Percentiles rank a stretch among this genome's conserved stretches.
Conservation (phyloP, 2,113 vertebrate genomes). For the Petroica traversi region DNA sequence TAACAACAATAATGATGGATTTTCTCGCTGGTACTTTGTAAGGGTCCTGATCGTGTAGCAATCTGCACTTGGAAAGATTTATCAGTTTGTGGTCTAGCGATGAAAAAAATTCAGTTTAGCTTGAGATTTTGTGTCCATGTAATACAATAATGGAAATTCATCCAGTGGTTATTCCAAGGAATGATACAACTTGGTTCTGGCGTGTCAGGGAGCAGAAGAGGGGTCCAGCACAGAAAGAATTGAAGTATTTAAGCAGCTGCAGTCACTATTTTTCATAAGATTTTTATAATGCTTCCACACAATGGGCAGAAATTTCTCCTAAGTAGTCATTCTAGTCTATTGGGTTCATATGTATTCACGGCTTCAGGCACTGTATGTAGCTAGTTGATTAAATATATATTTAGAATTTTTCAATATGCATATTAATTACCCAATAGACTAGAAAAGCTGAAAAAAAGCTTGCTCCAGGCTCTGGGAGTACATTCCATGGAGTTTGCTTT, state of each 20-base stretch:
- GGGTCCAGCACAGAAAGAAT: background rate
- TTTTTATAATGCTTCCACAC: constrained; percentile 36
- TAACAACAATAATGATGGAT: background rate
- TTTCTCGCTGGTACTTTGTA: background rate
- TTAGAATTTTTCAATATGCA: background rate
- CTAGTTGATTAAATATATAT: constrained; percentile 60
- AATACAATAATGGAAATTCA: background rate
- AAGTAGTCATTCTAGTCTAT: constrained; percentile 54
- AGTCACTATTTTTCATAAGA: background rate
- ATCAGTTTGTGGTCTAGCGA: background rate
- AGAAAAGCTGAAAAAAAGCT: background rate
- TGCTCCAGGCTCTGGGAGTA: background rate
- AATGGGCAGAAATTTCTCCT: constrained; percentile 58
- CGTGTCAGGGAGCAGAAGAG: background rate
- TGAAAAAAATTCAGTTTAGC: background rate
- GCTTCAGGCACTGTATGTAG: too few relatives aligned
- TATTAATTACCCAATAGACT: background rate
- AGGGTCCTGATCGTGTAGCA: background rate
- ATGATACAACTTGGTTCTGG: background rate
- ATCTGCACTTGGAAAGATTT: background rate
- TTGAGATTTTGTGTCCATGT: background rate
- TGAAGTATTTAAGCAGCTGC: constrained; percentile 30
- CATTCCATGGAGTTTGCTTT: background rate
- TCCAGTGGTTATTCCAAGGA: background rate
- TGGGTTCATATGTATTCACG: constrained; percentile 50